phyloP scores from a whole-genome alignment of 2,113 vertebrate genomes.

The Larimichthys polyactis region DNA sequence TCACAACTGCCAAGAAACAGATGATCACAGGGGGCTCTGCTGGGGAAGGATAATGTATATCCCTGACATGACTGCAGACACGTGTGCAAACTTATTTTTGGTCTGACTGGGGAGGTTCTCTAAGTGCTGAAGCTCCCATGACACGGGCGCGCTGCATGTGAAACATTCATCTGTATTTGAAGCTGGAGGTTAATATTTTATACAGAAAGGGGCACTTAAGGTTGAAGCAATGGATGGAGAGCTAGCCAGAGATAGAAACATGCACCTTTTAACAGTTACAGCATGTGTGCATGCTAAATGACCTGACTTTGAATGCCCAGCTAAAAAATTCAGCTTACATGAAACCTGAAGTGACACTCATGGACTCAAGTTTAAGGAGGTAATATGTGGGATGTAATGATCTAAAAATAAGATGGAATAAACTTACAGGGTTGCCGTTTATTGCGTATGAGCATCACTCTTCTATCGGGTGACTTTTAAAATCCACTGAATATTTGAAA shows the following conservation, averaged over 20 bases:
- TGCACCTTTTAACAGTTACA: conserved; percentile 59
- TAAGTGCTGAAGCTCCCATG: conserved; percentile 27
- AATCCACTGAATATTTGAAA: conserved; percentile 42
- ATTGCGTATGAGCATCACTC: not conserved
- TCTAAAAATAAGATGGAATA: conserved; percentile 10
- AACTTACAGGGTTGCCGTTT: not conserved
- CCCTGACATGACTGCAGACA: conserved; percentile 3
- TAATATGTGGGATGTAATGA: not conserved
- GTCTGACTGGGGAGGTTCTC: not conserved
- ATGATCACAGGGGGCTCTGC: not conserved
- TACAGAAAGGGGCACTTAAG: conserved; percentile 58
- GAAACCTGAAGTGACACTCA: conserved; percentile 25
- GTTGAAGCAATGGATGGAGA: conserved; percentile 23
- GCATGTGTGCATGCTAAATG: conserved; percentile 38
- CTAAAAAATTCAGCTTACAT: not conserved
- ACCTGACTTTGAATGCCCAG: conserved; percentile 9
- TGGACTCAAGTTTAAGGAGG: conserved; percentile 3
- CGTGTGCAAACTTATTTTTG: not conserved
- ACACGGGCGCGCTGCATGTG: conserved; percentile 26
- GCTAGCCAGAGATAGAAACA: conserved; percentile 43
- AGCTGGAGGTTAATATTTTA: conserved; percentile 76
- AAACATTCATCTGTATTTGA: conserved; percentile 56
- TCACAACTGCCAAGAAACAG: conserved; percentile 31
- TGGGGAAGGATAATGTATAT: conserved; percentile 54
- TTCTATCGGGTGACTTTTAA: conserved; percentile 9